phyloP scores from a whole-genome alignment of 1,140 invertebrate species.

The Tetramorium parvispinum region DNA sequence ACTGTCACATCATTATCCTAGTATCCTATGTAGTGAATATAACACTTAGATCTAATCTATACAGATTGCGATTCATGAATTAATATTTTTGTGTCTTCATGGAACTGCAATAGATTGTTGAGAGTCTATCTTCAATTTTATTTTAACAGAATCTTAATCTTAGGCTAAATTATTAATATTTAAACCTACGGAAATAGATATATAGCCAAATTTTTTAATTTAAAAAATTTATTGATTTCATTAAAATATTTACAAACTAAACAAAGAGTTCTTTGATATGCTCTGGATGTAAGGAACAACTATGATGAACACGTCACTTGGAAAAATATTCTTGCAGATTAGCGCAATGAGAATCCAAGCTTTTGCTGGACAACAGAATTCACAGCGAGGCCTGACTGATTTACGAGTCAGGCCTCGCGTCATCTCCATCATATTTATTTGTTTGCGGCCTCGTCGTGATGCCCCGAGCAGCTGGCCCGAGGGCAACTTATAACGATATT shows the following conservation, averaged over 20 bases:
- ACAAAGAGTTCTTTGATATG: not conserved
- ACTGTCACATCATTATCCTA: not conserved
- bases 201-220: not conserved
- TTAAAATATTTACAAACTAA: not conserved
- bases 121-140: not conserved
- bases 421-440: slow-evolving; percentile 63
- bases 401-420: slow-evolving; percentile 54
- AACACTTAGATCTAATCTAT: not conserved
- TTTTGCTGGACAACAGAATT: slow-evolving; percentile 31
- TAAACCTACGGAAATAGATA: not conserved
- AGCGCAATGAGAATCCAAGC: slow-evolving; percentile 42
- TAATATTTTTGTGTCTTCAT: not conserved
- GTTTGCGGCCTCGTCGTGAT: slow-evolving; percentile 56
- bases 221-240: not conserved
- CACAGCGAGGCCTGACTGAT: slow-evolving; percentile 34
- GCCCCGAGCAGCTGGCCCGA: slow-evolving; percentile 50
- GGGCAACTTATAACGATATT: slow-evolving; percentile 63
- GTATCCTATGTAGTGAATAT: not conserved
- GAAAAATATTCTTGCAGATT: slow-evolving; percentile 36
- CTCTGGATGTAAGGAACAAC: not conserved
- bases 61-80: not conserved
- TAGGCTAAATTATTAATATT: not conserved
- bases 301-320: not conserved
- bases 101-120: not conserved
- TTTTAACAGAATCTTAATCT: not conserved